Evolutionary conservation across 92 coral and sea anemone species (phyloP).

Genomic region (Plumapathes pennacea): DNA sequence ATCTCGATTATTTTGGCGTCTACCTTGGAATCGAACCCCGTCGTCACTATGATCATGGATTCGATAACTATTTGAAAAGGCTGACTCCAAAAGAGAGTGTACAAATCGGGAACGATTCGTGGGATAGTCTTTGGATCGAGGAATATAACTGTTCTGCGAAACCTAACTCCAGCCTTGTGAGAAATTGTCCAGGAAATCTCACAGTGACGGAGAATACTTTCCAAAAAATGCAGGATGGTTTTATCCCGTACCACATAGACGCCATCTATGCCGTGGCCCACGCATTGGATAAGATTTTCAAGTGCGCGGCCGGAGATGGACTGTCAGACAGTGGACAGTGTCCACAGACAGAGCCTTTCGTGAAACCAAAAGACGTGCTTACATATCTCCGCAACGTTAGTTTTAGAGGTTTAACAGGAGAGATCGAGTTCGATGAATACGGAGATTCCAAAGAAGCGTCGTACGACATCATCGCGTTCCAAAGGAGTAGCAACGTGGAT

Average conservation of each 20-base stretch:
- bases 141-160: conserved; percentile 39
- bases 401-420: conserved; percentile 63
- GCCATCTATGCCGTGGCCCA: conserved; percentile 70
- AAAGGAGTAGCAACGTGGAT: background rate
- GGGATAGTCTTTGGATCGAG: conserved; percentile 57
- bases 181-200: conserved; percentile 30
- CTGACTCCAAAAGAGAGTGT: conserved; percentile 36
- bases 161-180: conserved; percentile 1
- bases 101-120: conserved; percentile 17
- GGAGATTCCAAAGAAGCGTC: conserved; percentile 61
- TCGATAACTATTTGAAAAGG: conserved; percentile 28
- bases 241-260: conserved; percentile 65
- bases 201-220: conserved; percentile 28
- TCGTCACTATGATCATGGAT: conserved; percentile 37
- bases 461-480: conserved; percentile 68
- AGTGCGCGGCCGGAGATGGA: conserved; percentile 45
- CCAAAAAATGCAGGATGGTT: conserved; percentile 53
- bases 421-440: conserved; percentile 48
- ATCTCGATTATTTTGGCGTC: conserved; percentile 53
- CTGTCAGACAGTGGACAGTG: conserved; percentile 43
- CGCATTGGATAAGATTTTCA: conserved; percentile 59
- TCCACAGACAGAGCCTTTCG: conserved; percentile 32
- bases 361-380: conserved; percentile 38
- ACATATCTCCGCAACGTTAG: conserved; percentile 59
- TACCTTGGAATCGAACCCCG: conserved; percentile 65